These are phyloP conservation scores for Raphicerus campestris DNA, from an alignment of 2,113 vertebrate species.

Conservation along the genomic window DNA sequence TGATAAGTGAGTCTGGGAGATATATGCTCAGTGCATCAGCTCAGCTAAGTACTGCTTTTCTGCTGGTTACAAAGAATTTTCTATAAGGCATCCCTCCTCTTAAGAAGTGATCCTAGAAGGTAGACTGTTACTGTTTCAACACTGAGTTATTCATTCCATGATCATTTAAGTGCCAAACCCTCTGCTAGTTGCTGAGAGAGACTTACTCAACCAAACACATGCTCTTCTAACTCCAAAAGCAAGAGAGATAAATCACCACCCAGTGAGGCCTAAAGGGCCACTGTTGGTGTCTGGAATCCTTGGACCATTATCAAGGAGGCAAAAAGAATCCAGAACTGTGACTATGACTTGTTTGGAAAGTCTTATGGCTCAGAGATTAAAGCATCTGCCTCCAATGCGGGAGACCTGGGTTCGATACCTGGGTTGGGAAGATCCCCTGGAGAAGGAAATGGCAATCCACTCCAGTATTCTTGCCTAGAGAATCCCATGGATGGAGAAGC, in stretches of 20 bases:
- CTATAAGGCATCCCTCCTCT: not conserved
- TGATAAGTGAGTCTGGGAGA: not conserved
- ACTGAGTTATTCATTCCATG: not conserved
- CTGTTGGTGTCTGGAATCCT: not conserved
- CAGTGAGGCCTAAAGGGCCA: not conserved
- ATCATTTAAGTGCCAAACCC: not conserved
- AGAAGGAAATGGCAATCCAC: too few species aligned
- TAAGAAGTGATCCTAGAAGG: not conserved
- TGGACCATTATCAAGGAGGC: not conserved
- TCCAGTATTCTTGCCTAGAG: too few species aligned
- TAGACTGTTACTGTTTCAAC: not conserved
- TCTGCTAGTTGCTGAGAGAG: not conserved
- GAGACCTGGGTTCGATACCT: too few species aligned
- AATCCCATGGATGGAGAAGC: too few species aligned
- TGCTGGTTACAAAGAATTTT: not conserved
- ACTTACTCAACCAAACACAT: not conserved
- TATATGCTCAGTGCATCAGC: not conserved
- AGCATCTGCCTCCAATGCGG: too few species aligned
- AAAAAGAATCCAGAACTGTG: not conserved
- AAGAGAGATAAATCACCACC: not conserved
- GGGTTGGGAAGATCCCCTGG: too few species aligned
- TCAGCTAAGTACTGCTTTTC: not conserved
- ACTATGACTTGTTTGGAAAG: not conserved
- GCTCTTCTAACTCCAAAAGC: not conserved
- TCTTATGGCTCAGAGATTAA: too few species aligned